A percentile compares a stretch with the other conserved stretches of the same genome.
phyloP scores from a whole-genome alignment of 1,140 invertebrate species.

The Lepidurus arcticus region DNA sequence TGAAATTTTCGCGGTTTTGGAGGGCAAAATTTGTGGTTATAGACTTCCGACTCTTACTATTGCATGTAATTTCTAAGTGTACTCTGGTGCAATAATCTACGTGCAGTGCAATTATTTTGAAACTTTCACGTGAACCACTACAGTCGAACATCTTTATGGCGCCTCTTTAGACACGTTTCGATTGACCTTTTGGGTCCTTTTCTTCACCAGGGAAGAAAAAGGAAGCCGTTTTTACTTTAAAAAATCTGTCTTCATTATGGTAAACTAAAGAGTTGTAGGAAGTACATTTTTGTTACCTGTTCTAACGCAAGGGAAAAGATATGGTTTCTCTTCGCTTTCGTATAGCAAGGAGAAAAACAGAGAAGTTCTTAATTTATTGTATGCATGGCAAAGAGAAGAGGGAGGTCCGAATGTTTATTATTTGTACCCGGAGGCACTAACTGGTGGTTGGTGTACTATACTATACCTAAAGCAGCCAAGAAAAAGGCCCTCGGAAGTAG shows the following conservation, averaged over 20 bases:
- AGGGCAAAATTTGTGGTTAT: no score
- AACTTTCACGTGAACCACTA: neutral
- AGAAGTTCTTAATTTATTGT: neutral
- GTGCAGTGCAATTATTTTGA: neutral
- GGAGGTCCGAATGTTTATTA: neutral
- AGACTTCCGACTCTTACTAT: no score
- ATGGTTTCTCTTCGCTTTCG: constrained; percentile 6
- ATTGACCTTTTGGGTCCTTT: constrained; percentile 1
- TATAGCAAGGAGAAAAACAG: neutral
- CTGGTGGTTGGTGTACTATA: neutral
- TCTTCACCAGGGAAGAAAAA: neutral
- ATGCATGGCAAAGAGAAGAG: neutral
- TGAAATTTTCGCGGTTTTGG: no score
- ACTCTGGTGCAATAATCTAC: no score
- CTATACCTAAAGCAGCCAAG: neutral
- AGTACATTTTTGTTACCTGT: neutral
- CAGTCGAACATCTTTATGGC: no score
- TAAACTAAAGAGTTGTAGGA: neutral
- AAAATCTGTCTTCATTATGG: no score
- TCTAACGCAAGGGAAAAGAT: neutral
- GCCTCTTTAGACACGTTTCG: neutral
- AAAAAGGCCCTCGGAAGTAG: neutral
- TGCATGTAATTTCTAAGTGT: no score
- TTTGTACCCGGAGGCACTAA: neutral
- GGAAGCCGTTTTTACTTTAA: neutral